phyloP scores from a whole-genome alignment of 2,113 vertebrate species.

The Indicator indicator region DNA sequence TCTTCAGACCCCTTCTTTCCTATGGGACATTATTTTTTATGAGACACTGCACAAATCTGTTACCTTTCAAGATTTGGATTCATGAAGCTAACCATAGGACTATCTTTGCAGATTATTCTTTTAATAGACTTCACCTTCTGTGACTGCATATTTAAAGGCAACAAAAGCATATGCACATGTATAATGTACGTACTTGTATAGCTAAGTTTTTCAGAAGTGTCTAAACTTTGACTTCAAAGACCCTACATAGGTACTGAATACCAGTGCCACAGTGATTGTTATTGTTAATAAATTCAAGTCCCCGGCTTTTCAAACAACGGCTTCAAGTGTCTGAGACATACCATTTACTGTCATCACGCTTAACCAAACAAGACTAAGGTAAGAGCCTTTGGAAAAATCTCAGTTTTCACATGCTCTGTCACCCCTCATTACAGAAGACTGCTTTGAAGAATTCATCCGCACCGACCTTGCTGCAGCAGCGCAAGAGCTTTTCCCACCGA shows the following conservation, averaged over 20 bases:
- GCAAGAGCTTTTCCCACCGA: background rate
- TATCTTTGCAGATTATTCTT: background rate
- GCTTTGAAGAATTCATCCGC: background rate
- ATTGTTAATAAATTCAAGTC: background rate
- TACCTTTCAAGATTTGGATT: background rate
- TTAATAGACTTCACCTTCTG: background rate
- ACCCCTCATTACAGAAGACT: background rate
- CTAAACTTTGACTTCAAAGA: background rate
- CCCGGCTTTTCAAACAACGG: rapidly evolving
- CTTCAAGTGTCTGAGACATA: background rate
- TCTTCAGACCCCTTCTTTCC: background rate
- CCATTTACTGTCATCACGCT: background rate
- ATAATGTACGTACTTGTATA: background rate
- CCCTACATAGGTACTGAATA: background rate
- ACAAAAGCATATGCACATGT: background rate
- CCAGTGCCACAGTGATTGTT: rapidly evolving
- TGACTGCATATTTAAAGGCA: background rate
- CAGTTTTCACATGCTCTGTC: background rate
- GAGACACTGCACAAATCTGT: background rate
- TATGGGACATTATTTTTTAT: background rate
- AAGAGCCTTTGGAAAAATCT: background rate
- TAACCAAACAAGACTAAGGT: background rate
- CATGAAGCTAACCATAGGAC: background rate
- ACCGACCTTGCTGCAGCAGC: background rate
- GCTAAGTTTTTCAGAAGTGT: background rate